Evolutionary conservation across 2,797 vertebrate species (phyloP).

Genomic region (Sciurus carolinensis): DNA sequence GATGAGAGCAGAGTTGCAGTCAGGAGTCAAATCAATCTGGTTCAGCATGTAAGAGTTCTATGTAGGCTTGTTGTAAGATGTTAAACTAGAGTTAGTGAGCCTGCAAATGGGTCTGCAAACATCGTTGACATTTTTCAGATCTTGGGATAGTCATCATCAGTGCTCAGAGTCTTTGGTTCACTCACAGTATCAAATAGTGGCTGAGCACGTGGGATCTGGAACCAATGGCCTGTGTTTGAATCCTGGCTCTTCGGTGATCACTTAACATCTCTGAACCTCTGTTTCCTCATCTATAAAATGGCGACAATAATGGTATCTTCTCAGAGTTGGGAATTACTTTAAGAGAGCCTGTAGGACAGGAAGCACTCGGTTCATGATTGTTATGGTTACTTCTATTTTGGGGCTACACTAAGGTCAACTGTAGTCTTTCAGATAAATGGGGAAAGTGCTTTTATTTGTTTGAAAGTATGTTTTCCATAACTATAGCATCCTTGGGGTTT

Average conservation of each 20-base stretch:
- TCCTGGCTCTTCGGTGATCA: neutral
- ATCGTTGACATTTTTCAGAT: neutral
- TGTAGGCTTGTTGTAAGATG: neutral
- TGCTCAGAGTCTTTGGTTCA: neutral
- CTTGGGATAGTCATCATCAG: neutral
- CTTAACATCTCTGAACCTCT: neutral
- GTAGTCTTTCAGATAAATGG: neutral
- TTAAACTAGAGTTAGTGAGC: neutral
- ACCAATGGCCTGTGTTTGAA: neutral
- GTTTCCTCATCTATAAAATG: conserved; percentile 20
- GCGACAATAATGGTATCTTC: neutral
- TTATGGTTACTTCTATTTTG: neutral
- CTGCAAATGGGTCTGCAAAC: neutral
- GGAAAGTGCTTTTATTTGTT: neutral
- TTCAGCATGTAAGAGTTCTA: neutral
- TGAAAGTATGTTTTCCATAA: neutral
- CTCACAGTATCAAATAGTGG: neutral
- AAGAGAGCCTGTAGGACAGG: neutral
- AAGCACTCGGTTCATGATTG: neutral
- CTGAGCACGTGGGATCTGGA: neutral
- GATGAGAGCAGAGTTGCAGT: neutral
- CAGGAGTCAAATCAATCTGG: neutral
- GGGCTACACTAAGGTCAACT: neutral
- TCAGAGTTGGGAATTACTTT: neutral
- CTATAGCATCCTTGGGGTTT: neutral